Base-by-base conservation (phyloP, 2,888 invertebrate species). In the Thecophora atra region DNA sequence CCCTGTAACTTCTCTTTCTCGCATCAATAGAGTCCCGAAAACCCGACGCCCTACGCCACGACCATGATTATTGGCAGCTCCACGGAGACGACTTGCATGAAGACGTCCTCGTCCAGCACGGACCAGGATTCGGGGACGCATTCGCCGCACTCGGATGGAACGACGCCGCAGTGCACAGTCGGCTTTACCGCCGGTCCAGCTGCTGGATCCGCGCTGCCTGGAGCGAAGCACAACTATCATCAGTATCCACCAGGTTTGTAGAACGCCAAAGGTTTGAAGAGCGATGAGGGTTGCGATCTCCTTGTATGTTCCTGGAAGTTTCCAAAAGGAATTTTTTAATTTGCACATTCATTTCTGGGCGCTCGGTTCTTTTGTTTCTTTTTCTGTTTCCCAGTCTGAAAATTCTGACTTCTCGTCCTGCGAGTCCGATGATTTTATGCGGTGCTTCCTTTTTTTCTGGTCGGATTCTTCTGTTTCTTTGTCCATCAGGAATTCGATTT, bases 21-120 rank as follows among this genome's bases (percentile, higher is more conserved):
- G 26, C 11, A 26, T 67, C 69, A 65, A 63, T 56, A 86, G 86
- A 89, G 90, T 71, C 88, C 90, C 13, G 90, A 90, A 77, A 90
- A 90, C 83, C 91, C 91, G 0, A 91, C 91, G 3, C 93, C 93
- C 0, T 93, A 93, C 84, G 93, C 93, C 19, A 93, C 93, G 0
- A 93, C 93, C 15, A 92, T 92, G 86, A 87, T 93, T 52, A 88
- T 92, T 76, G 86, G 86, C 51, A 84, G 86, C 6, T 87, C 87
- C 7, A 84, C 82, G 17, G 87, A 86, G 68, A 86, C 81, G 37
- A 83, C 84, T 28, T 85, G 86, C 79, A 82, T 85, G 75, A 87
- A 87, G 75, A 83, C 85, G 60, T 85, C 86, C 11, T 85, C 85
- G 3, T 79, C 84, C 6, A 85, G 85, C 71, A 85, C 86, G 21